Evolutionary conservation across 2,888 invertebrate genomes (phyloP).

Genomic region (Scelioninae gen. 1): DNA sequence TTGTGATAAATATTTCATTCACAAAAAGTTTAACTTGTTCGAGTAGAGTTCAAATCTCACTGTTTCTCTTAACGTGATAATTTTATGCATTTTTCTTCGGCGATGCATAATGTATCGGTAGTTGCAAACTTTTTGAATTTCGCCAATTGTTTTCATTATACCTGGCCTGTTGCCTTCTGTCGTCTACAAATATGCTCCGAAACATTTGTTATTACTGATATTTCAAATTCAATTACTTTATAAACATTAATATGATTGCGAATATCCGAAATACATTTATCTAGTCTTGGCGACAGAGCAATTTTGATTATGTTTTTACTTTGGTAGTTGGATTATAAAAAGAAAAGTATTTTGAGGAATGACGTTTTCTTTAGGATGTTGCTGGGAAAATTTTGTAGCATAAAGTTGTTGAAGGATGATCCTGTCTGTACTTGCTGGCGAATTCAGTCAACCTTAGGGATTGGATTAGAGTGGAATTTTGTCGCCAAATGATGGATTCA

Average conservation of each 20-base stretch:
- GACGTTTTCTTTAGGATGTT: conserved; percentile 24
- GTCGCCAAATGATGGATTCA: conserved; percentile 38
- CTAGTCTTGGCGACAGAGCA: not conserved
- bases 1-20: conserved; percentile 45
- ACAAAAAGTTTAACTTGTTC: conserved; percentile 36
- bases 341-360: conserved; percentile 25
- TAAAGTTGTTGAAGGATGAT: conserved; percentile 41
- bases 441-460: conserved; percentile 30
- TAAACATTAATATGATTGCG: not conserved
- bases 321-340: not conserved
- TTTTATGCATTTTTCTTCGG: conserved; percentile 15
- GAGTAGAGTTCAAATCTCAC: conserved; percentile 39
- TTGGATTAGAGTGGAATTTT: conserved; percentile 40
- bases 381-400: conserved; percentile 19
- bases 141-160: conserved; percentile 31
- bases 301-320: conserved; percentile 9
- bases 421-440: conserved; percentile 23
- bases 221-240: conserved; percentile 21
- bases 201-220: conserved; percentile 1
- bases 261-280: conserved; percentile 1
- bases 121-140: conserved; percentile 37
- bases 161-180: not conserved
- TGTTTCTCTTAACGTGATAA: conserved; percentile 25
- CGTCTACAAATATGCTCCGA: conserved; percentile 15
- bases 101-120: conserved; percentile 45